Percentiles rank a stretch among this genome's conserved stretches.
phyloP scores from a whole-genome alignment of 2,113 vertebrate species.

The Pseudolaguvia tuberculata region DNA sequence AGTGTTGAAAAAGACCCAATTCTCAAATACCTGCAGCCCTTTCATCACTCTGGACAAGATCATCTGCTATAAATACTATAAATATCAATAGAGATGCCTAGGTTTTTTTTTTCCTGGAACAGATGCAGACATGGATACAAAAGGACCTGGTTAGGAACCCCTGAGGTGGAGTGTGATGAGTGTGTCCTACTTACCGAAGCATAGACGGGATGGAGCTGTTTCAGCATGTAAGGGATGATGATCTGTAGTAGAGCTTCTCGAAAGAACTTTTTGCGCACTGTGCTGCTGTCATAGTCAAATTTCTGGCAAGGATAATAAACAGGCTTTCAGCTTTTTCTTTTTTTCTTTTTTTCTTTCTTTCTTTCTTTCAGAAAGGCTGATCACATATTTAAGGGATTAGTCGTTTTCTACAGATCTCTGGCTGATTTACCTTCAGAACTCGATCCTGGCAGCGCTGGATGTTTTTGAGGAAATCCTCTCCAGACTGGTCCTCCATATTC shows the following conservation, averaged over 20 bases:
- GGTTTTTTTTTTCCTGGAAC: too few relatives aligned
- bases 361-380: not conserved
- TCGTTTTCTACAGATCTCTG: not conserved
- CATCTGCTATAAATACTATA: too few relatives aligned
- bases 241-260: constrained; percentile 93
- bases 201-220: constrained; percentile 76
- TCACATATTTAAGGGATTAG: not conserved
- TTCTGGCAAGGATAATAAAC: constrained; percentile 68
- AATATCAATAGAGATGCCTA: too few relatives aligned
- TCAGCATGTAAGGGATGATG: constrained; percentile 90
- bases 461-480: constrained; percentile 79
- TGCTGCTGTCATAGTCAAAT: constrained; percentile 94
- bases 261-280: constrained; percentile 91
- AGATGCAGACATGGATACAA: not conserved
- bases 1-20: too few relatives aligned
- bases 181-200: constrained; percentile 3
- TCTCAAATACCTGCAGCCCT: too few relatives aligned
- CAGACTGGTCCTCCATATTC: constrained; percentile 74
- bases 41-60: too few relatives aligned
- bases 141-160: not conserved
- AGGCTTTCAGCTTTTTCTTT: not conserved
- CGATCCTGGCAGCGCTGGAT: constrained; percentile 90
- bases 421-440: constrained; percentile 84
- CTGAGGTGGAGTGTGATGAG: not conserved
- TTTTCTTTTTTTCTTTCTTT: not conserved